Base-by-base conservation (phyloP, 2,113 vertebrate genomes). In the Ceratotherium simum region DNA sequence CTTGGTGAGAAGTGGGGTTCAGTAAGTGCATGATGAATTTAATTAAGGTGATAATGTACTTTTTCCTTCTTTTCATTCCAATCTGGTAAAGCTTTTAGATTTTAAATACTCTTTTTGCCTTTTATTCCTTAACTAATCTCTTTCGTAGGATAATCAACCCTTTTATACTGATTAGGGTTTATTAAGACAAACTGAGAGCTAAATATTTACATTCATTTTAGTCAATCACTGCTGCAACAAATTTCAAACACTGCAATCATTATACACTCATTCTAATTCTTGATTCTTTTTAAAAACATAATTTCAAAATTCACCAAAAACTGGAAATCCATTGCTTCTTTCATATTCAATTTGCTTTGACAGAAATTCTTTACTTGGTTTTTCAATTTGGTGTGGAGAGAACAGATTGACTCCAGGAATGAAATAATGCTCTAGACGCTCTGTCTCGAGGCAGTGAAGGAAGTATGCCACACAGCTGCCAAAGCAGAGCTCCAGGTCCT, bases 331-430 rank as follows among this genome's bases (percentile, higher is more conserved):
- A 0, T 98, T 99, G 11, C 98, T 98, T 67, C 87, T 23, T 87
- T 99, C 84, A 27, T 91, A 6, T 89, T 92, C 98, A 93, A 99
- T 99, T 76, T 96, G 4, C 5, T 80, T 13, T 13, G 83, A 98
- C 64, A 99, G 98, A 83, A 93, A 91, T 0, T 78, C 8, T 72
- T 98, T 98, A 92, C 7, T 98, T 0, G 0, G 95, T 58, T 29
- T 97, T 17, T 92, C 79, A 95, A 98, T 97, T 5, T 10, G 0
- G 0, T 48, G 33, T 48, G 11, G 56, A 48, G 97, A 97, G 21
- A 99, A 95, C 1, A 99, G 97, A 97, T 99, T 99, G 92, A 99
- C 98, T 8, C 12, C 76, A 42, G 99, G 99, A 96, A 99, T 98
- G 97, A 99, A 99, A 97, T 99, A 99, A 96, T 99, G 99, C 1